Evolutionary conservation across 2,888 invertebrate genomes (phyloP).

Genomic region (Auanema freiburgensis): DNA sequence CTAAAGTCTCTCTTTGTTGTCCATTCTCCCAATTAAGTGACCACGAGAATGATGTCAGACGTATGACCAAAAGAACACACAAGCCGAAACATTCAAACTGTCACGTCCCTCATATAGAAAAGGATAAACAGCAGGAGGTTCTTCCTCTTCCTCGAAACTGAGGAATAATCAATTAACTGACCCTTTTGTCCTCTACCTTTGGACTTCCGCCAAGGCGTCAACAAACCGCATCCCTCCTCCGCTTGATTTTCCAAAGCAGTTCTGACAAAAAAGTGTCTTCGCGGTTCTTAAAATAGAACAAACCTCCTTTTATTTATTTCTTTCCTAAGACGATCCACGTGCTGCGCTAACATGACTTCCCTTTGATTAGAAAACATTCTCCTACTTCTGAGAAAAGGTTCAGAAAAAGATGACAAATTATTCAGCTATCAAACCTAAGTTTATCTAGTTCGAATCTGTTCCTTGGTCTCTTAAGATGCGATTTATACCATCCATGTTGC

Average conservation of each 20-base stretch:
- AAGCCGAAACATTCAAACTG: background rate
- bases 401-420: too few relatives aligned
- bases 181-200: conserved; percentile 29
- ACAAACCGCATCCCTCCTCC: conserved; percentile 37
- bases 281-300: background rate
- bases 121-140: too few relatives aligned
- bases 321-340: conserved; percentile 41
- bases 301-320: conserved; percentile 46
- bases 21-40: too few relatives aligned
- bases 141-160: background rate
- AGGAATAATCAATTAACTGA: conserved; percentile 9
- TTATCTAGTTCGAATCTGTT: conserved; percentile 30
- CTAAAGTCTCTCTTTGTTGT: too few relatives aligned
- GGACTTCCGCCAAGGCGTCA: conserved; percentile 45
- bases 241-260: conserved; percentile 41
- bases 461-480: conserved; percentile 30
- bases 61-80: conserved; percentile 1
- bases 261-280: conserved; percentile 11
- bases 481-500: conserved; percentile 45
- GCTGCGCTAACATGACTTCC: conserved; percentile 37
- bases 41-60: too few relatives aligned
- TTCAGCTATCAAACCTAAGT: conserved; percentile 8
- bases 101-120: too few relatives aligned
- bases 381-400: conserved; percentile 13
- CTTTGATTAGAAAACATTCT: conserved; percentile 24